Evolutionary conservation across 1,140 invertebrate species (phyloP), one percentile per base, ranked within the genome.

Genomic region (Drosophila fuyamai): DNA sequence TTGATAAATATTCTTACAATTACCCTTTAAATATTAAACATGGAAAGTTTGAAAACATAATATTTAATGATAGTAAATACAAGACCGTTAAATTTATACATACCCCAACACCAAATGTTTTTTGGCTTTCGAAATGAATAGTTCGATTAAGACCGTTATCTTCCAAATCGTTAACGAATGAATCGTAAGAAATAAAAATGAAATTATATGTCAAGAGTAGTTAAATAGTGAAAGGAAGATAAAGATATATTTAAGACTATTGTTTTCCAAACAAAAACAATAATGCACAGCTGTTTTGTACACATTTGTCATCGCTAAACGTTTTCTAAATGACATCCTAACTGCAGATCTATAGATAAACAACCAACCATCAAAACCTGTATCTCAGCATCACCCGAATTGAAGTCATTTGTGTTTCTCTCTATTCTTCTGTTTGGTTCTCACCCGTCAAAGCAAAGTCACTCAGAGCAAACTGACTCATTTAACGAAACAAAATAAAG

Each of bases 401-500:
- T 14, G 3, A 2, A 16, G 55, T 41, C 70, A 78, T 71, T 67
- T 40, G 38, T 5, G 27, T 46, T 32, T 46, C 32, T 54, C 18
- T 29, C 23, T 32, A 18, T 43, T 10, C 51, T 18, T 44, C n/a
- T 48, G 12, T 44, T 29, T 60, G 40, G 18, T 40, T 51, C 57
- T 54, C 72, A 41, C 40, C 38, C 18, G 18, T 40, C 55, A 55
- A 47, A 70, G 27, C 70, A 68, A 74, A 75, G 41, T 62, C 58
- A 38, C 44, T 55, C 72, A 54, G 44, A 48, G 35, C 54, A 61
- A 44, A 16, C 53, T 56, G 76, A 63, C 57, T 78, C 76, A 78
- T 76, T 78, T 70, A 18, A 29, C 53, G 18, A 71, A 78, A 79
- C 41, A 66, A 75, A 81, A 82, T 72, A 74, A 59, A 53, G 66